phyloP scores from a whole-genome alignment of 2,888 invertebrate species.

The Dilophus febrilis region DNA sequence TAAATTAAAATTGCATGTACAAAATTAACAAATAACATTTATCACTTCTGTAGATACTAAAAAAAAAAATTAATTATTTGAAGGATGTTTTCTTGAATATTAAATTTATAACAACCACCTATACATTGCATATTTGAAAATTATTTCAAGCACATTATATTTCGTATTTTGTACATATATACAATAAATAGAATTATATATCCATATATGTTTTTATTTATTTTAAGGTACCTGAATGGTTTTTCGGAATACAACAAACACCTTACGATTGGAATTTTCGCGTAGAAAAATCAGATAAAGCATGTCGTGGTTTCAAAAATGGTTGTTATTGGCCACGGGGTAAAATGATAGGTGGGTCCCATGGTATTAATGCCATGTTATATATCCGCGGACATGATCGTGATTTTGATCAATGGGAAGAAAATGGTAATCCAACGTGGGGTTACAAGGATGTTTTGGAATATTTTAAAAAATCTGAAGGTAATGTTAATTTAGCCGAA shows the following conservation, averaged over 20 bases:
- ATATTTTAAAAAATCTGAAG: constrained; percentile 64
- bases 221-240: constrained; percentile 12
- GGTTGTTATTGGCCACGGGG: constrained; percentile 41
- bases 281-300: constrained; percentile 15
- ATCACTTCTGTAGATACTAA: too few species aligned
- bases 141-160: too few species aligned
- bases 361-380: constrained; percentile 42
- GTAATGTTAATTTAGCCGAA: constrained; percentile 32
- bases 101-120: too few species aligned
- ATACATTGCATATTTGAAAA: too few species aligned
- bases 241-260: constrained; percentile 14
- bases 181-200: too few species aligned
- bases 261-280: constrained; percentile 16
- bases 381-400: constrained; percentile 55
- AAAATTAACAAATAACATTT: too few species aligned
- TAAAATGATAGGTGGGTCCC: constrained; percentile 43
- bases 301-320: constrained; percentile 14
- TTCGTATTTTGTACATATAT: too few species aligned
- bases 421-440: constrained; percentile 66
- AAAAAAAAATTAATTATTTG: too few species aligned
- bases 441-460: constrained; percentile 52
- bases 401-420: constrained; percentile 68
- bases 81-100: too few species aligned
- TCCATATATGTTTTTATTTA: too few species aligned
- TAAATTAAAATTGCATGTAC: too few species aligned